A percentile compares a stretch with the other conserved stretches of the same genome.
phyloP scores from a whole-genome alignment of 64 coral and sea anemone species.

The Stylophora pistillata region DNA sequence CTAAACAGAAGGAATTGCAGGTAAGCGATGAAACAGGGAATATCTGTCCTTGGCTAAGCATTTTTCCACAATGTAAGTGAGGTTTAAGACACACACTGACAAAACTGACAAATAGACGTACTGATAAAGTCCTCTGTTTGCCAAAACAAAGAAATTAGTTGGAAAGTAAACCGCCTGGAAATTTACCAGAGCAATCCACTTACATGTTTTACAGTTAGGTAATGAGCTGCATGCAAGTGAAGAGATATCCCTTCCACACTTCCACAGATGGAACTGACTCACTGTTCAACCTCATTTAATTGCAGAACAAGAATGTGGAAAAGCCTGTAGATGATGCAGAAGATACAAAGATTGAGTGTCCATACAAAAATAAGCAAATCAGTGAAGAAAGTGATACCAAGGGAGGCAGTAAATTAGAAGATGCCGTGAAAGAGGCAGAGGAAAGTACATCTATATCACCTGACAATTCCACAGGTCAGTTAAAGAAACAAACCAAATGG shows the following conservation, averaged over 20 bases:
- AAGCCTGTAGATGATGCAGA: slow-evolving; percentile 26
- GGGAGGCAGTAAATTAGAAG: slow-evolving; percentile 17
- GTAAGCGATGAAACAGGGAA: slow-evolving; percentile 39
- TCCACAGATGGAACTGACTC: neutral
- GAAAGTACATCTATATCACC: neutral
- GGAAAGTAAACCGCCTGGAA: too few species aligned
- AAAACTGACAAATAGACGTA: too few species aligned
- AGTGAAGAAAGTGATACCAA: neutral
- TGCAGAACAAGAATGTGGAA: slow-evolving; percentile 26
- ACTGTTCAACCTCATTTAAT: neutral
- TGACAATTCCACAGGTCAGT: slow-evolving; percentile 1
- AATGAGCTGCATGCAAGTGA: too few species aligned
- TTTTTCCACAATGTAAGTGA: slow-evolving; percentile 6
- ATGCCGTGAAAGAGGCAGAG: slow-evolving; percentile 41
- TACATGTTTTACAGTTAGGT: too few species aligned
- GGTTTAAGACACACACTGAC: slow-evolving; percentile 34
- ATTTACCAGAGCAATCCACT: too few species aligned
- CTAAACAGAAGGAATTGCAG: slow-evolving; percentile 83
- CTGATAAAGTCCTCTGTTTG: too few species aligned
- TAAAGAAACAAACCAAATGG: neutral
- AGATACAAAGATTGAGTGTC: slow-evolving; percentile 9
- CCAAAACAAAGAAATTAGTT: too few species aligned
- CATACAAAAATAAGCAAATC: slow-evolving; percentile 5
- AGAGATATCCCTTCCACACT: too few species aligned
- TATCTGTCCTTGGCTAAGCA: slow-evolving; percentile 45